A percentile compares a stretch with the other conserved stretches of the same genome.
Evolutionary conservation across 2,888 invertebrate genomes (phyloP).

Genomic region (Apantesis nais): DNA sequence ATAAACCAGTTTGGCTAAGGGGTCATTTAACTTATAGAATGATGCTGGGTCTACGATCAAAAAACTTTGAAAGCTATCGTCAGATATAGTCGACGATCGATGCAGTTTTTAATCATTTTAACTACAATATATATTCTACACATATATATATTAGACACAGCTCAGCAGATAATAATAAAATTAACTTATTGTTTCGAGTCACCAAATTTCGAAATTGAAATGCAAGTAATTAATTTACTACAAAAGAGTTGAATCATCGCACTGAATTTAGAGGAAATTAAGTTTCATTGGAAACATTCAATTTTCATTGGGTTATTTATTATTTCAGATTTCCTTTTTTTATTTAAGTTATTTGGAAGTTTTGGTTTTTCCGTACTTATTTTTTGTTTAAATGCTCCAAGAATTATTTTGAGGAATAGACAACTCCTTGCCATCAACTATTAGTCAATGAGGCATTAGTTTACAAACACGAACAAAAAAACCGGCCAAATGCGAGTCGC

Average conservation of each 20-base stretch:
- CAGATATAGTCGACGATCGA: not conserved
- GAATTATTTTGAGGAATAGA: no score
- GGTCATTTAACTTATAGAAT: not conserved
- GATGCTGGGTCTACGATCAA: not conserved
- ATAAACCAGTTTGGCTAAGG: not conserved
- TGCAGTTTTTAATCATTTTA: not conserved
- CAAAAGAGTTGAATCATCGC: constrained; percentile 11
- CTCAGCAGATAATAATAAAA: not conserved
- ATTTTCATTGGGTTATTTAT: constrained; percentile 10
- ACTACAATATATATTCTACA: no score
- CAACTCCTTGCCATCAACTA: no score
- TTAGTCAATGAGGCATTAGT: no score
- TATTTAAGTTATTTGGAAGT: no score
- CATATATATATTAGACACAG: no score
- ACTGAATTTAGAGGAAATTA: constrained; percentile 6
- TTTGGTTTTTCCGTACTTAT: no score
- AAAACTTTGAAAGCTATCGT: not conserved
- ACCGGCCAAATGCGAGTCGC: no score
- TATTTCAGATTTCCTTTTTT: not conserved
- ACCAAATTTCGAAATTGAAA: constrained; percentile 16
- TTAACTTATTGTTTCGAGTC: not conserved
- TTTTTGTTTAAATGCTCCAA: no score
- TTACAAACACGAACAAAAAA: no score
- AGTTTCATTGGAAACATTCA: constrained; percentile 10
- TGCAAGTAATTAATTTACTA: constrained; percentile 24